A percentile compares a stretch with the other conserved stretches of the same genome.
These are phyloP conservation scores for Orthosia gracilis DNA, from an alignment of 2,888 invertebrate species.

Conservation along the genomic window DNA sequence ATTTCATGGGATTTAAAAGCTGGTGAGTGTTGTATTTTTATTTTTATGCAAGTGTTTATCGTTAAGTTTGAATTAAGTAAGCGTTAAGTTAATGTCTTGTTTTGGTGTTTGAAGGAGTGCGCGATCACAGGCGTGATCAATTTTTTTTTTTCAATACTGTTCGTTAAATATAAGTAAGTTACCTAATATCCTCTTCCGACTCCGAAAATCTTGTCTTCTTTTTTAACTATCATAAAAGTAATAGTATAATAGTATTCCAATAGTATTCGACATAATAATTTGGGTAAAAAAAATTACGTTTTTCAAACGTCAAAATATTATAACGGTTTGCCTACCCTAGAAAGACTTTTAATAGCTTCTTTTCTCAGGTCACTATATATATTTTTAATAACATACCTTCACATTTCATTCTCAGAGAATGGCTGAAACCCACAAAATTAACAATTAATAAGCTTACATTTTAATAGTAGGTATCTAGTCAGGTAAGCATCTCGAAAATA, in stretches of 20 bases:
- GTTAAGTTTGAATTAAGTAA: constrained; percentile 35
- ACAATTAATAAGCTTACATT: not conserved
- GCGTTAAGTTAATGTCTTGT: constrained; percentile 12
- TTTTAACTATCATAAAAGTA: too few species aligned
- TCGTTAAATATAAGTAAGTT: too few species aligned
- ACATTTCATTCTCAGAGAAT: not conserved
- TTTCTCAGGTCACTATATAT: not conserved
- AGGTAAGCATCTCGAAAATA: too few species aligned
- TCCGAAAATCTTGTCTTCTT: not conserved
- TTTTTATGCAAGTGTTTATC: not conserved
- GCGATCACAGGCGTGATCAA: too few species aligned
- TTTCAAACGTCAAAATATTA: too few species aligned
- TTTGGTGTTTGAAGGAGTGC: not conserved
- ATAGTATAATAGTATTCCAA: too few species aligned
- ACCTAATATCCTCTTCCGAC: not conserved
- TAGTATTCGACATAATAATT: too few species aligned
- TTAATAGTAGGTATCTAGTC: too few species aligned
- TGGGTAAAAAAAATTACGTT: too few species aligned
- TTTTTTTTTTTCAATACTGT: not conserved
- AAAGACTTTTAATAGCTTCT: not conserved
- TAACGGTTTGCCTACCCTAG: not conserved
- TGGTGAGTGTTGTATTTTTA: constrained; percentile 78
- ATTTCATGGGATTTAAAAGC: constrained; percentile 86
- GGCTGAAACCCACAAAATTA: not conserved
- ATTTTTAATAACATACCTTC: not conserved